phyloP scores from a whole-genome alignment of 1,140 invertebrate species.

The Zaprionus ornatus region DNA sequence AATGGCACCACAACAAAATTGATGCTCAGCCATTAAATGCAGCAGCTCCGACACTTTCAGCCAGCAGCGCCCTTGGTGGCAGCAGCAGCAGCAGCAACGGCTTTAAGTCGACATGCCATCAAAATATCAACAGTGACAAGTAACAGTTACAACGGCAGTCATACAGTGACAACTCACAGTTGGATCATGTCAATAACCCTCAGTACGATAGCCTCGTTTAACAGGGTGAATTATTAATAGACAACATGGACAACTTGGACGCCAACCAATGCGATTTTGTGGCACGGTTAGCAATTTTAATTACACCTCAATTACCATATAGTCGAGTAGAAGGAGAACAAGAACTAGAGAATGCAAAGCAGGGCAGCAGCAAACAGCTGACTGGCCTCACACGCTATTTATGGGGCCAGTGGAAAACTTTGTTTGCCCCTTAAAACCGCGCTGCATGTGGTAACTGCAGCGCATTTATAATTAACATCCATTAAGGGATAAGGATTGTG shows the following conservation, averaged over 20 bases:
- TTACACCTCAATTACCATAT: conserved; percentile 59
- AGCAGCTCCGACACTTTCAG: conserved; percentile 24
- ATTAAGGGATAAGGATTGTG: neutral
- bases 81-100: conserved; percentile 5
- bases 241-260: conserved; percentile 29
- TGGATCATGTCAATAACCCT: conserved; percentile 65
- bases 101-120: conserved; percentile 19
- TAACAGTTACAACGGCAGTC: neutral
- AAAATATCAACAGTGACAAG: conserved; percentile 18
- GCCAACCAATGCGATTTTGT: conserved; percentile 67
- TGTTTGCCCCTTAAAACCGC: neutral
- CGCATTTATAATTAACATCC: neutral
- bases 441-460: neutral
- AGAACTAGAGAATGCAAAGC: conserved; percentile 46
- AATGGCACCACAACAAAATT: conserved; percentile 51
- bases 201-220: conserved; percentile 46
- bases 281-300: conserved; percentile 72
- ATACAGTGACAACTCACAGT: conserved; percentile 4
- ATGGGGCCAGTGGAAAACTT: neutral
- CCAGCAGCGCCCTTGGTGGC: neutral
- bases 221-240: conserved; percentile 65
- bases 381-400: conserved; percentile 46
- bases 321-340: neutral
- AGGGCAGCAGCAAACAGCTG: conserved; percentile 56
- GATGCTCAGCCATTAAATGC: conserved; percentile 65